Evolutionary conservation across 2,888 invertebrate genomes (phyloP).

Genomic region (Athrips mouffetella): DNA sequence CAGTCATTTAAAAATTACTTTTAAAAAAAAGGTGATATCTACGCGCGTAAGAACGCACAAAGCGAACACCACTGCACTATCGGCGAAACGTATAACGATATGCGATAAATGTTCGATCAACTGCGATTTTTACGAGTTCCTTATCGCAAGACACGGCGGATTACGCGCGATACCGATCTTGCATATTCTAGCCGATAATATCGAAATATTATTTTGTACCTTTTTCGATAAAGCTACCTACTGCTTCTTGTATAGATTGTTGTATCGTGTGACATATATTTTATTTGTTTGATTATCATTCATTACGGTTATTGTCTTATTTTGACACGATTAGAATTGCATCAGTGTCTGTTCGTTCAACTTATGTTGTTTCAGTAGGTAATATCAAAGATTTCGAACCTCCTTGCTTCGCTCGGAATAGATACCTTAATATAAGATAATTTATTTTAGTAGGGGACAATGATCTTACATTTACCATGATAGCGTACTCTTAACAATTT

Average conservation of each 20-base stretch:
- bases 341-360: too few relatives aligned
- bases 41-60: constrained; percentile 7
- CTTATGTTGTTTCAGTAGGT: too few relatives aligned
- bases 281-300: too few relatives aligned
- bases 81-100: constrained; percentile 39
- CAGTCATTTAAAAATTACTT: neutral
- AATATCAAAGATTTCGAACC: too few relatives aligned
- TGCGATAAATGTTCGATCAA: constrained; percentile 61
- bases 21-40: neutral
- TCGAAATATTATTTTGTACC: constrained; percentile 28
- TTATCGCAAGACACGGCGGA: constrained; percentile 72
- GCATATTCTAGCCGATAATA: constrained; percentile 4
- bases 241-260: constrained; percentile 1
- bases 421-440: too few relatives aligned
- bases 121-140: constrained; percentile 71
- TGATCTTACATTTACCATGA: too few relatives aligned
- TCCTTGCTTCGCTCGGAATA: too few relatives aligned
- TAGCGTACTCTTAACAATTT: too few relatives aligned
- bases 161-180: constrained; percentile 67
- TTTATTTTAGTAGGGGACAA: too few relatives aligned
- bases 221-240: constrained; percentile 1
- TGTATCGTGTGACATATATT: neutral
- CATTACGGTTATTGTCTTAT: too few relatives aligned
- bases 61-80: constrained; percentile 27
- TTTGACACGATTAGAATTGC: too few relatives aligned